These are phyloP conservation scores for Dinoponera quadriceps DNA, from an alignment of 1,140 invertebrate species.

Conservation along the genomic window DNA sequence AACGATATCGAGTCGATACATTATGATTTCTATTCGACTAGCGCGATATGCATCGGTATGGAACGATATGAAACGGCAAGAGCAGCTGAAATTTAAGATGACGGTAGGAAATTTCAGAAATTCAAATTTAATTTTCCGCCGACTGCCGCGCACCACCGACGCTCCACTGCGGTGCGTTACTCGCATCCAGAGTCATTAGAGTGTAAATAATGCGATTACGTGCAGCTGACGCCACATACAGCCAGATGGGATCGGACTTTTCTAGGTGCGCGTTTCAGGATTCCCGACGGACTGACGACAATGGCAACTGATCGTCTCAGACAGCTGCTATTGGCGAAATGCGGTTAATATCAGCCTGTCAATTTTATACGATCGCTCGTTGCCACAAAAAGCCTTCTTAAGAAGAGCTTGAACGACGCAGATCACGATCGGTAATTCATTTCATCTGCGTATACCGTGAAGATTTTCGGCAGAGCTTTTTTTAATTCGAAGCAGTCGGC, in stretches of 20 bases:
- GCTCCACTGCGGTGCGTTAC: background rate
- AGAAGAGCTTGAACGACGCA: constrained; percentile 5
- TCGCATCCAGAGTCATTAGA: background rate
- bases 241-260: background rate
- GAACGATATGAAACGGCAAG: background rate
- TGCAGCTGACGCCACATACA: constrained; percentile 5
- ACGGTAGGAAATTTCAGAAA: background rate
- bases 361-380: background rate
- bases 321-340: background rate
- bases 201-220: background rate
- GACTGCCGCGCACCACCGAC: background rate
- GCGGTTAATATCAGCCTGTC: constrained; percentile 20
- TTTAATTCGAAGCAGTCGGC: background rate
- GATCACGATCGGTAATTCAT: constrained; percentile 3
- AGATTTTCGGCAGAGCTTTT: background rate
- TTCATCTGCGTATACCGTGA: background rate
- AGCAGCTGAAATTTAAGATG: background rate
- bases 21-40: background rate
- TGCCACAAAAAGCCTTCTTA: background rate
- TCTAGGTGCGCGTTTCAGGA: background rate
- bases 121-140: constrained; percentile 4
- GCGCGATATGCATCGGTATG: background rate
- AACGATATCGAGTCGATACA: background rate
- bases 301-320: background rate
- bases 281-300: background rate